Evolutionary conservation across 2,888 invertebrate genomes (phyloP).

Genomic region (Plebejus anna): DNA sequence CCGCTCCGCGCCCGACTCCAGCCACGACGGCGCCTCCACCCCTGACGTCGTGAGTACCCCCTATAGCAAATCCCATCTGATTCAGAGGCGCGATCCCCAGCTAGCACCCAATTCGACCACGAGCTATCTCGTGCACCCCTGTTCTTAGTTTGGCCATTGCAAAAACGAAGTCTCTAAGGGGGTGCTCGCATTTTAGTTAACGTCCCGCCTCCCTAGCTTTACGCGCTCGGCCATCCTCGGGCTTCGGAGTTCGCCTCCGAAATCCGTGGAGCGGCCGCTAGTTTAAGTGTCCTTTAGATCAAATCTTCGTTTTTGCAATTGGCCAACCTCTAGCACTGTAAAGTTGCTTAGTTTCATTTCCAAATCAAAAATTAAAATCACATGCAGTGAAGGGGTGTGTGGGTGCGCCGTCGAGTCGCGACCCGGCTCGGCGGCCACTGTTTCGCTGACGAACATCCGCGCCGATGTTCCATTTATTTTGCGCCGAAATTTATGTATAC

Average conservation of each 20-base stretch:
- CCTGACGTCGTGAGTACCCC: constrained; percentile 98
- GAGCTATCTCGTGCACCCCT: constrained; percentile 91
- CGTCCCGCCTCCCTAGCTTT: constrained; percentile 76
- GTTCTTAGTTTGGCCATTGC: constrained; percentile 89
- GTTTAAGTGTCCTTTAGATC: constrained; percentile 70
- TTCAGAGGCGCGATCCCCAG: constrained; percentile 81
- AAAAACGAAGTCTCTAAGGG: constrained; percentile 85
- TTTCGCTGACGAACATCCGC: constrained; percentile 55
- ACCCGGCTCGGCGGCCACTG: constrained; percentile 38
- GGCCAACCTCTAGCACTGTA: constrained; percentile 79
- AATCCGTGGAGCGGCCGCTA: constrained; percentile 55
- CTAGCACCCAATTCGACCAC: constrained; percentile 84
- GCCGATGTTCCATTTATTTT: constrained; percentile 67
- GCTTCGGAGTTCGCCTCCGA: constrained; percentile 46
- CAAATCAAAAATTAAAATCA: constrained; percentile 43
- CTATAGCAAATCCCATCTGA: constrained; percentile 83
- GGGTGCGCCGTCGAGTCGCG: constrained; percentile 56
- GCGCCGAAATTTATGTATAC: constrained; percentile 78
- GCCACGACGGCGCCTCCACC: constrained; percentile 97
- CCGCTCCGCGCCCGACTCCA: constrained; percentile 95
- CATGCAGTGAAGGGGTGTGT: constrained; percentile 76
- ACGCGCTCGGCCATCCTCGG: constrained; percentile 43
- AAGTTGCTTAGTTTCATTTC: constrained; percentile 51
- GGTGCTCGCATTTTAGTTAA: constrained; percentile 84
- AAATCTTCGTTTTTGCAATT: constrained; percentile 82